Evolutionary conservation across 2,113 vertebrate genomes (phyloP).

Genomic region (Hiodon tergisus): DNA sequence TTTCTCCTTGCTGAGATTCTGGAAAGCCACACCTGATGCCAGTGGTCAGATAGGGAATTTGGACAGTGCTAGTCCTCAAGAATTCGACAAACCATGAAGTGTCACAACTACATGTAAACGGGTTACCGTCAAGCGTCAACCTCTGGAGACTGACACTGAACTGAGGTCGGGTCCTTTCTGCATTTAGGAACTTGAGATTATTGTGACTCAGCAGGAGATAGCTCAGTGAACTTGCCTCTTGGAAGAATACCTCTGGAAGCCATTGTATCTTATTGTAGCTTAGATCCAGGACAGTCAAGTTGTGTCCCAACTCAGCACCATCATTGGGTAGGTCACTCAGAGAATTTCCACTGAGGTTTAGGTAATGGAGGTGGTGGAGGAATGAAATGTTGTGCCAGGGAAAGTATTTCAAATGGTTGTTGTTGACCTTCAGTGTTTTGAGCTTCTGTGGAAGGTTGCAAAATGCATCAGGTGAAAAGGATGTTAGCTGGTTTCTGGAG

Average conservation of each 20-base stretch:
- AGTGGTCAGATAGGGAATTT: constrained; percentile 62
- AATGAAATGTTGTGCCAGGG: constrained; percentile 59
- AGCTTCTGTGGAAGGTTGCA: constrained; percentile 54
- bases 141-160: constrained; percentile 43
- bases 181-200: constrained; percentile 52
- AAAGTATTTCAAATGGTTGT: constrained; percentile 57
- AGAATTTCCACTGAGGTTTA: constrained; percentile 62
- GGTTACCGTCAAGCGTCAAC: constrained; percentile 67
- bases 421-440: constrained; percentile 45
- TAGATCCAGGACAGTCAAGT: constrained; percentile 61
- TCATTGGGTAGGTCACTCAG: constrained; percentile 40
- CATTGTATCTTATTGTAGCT: constrained; percentile 60
- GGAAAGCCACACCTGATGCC: constrained; percentile 62
- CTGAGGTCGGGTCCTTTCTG: constrained; percentile 43
- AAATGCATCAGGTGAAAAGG: constrained; percentile 44
- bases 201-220: constrained; percentile 59
- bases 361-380: constrained; percentile 50
- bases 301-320: constrained; percentile 39
- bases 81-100: constrained; percentile 67
- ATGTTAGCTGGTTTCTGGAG: constrained; percentile 57
- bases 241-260: constrained; percentile 64
- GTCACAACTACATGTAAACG: constrained; percentile 69
- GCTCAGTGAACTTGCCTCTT: constrained; percentile 27
- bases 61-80: constrained; percentile 47
- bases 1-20: constrained; percentile 49